These are phyloP conservation scores for Vandiemenella viatica DNA, from an alignment of 2,888 invertebrate genomes.

Conservation along the genomic window DNA sequence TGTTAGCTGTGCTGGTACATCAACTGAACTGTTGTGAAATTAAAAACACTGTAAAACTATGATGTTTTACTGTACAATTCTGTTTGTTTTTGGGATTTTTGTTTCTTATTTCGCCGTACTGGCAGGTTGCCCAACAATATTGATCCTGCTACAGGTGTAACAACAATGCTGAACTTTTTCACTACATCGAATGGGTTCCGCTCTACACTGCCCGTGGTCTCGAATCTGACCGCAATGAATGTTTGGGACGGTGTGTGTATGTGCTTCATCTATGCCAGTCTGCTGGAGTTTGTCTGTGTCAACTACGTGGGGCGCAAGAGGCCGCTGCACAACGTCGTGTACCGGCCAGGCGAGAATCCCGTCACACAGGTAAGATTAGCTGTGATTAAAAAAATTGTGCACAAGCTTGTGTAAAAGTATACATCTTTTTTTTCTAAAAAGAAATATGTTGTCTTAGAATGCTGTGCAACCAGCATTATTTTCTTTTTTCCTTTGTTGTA, in stretches of 20 bases:
- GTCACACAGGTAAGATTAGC: conserved; percentile 70
- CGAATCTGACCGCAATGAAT: conserved; percentile 89
- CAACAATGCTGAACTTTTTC: conserved; percentile 97
- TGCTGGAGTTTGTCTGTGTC: conserved; percentile 87
- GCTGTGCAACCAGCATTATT: too few species aligned
- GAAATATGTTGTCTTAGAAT: too few species aligned
- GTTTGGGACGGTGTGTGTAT: conserved; percentile 94
- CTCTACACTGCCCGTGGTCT: conserved; percentile 82
- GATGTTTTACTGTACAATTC: too few species aligned
- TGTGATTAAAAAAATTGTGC: neutral
- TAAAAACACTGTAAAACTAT: too few species aligned
- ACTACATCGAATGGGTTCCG: conserved; percentile 87
- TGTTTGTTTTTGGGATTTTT: too few species aligned
- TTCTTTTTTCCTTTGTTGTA: too few species aligned
- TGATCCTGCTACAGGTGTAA: conserved; percentile 54
- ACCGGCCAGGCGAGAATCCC: conserved; percentile 78
- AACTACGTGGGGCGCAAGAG: conserved; percentile 87
- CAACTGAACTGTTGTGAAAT: too few species aligned
- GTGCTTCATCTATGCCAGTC: conserved; percentile 91
- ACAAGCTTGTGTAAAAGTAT: neutral
- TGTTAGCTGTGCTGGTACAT: too few species aligned
- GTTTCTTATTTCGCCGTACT: too few species aligned
- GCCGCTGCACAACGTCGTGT: conserved; percentile 76
- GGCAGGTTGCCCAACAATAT: neutral
- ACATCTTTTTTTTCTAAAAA: too few species aligned